These are phyloP conservation scores for Platyrinchus mystaceus DNA, from an alignment of 2,797 vertebrate genomes.

Conservation along the genomic window DNA sequence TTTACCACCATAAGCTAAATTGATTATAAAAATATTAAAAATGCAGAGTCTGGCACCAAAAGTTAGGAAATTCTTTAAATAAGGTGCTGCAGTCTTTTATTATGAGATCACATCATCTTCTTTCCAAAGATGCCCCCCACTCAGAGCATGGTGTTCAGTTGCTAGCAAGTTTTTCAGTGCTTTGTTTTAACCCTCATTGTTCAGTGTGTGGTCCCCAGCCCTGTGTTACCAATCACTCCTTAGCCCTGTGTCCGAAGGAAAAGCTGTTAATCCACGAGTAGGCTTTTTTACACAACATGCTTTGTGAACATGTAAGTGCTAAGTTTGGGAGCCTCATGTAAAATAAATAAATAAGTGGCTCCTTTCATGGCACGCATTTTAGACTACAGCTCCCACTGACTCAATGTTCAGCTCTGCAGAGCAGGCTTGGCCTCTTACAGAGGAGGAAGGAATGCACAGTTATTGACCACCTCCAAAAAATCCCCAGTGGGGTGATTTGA, in stretches of 20 bases:
- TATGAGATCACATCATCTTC: background rate
- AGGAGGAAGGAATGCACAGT: background rate
- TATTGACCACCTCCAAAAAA: background rate
- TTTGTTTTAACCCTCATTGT: background rate
- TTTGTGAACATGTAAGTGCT: background rate
- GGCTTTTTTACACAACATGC: background rate
- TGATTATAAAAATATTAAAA: background rate
- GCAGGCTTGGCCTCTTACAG: fast-evolving
- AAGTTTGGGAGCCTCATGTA: background rate
- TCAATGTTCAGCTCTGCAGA: fast-evolving
- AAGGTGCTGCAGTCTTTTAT: background rate
- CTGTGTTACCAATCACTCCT: background rate
- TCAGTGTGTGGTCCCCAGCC: background rate
- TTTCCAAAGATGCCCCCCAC: background rate
- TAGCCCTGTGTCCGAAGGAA: fast-evolving
- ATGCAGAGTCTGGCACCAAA: background rate
- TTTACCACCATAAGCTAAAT: background rate
- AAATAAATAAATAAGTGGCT: background rate
- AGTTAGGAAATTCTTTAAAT: background rate
- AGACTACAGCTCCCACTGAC: background rate
- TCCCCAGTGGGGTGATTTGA: background rate
- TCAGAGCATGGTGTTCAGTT: background rate
- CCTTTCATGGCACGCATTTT: background rate
- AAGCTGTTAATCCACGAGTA: background rate
- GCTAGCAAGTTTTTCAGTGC: background rate